Percentiles rank a stretch among this genome's conserved stretches.
phyloP scores from a whole-genome alignment of 2,888 invertebrate species.

The Ormyrus thymus region DNA sequence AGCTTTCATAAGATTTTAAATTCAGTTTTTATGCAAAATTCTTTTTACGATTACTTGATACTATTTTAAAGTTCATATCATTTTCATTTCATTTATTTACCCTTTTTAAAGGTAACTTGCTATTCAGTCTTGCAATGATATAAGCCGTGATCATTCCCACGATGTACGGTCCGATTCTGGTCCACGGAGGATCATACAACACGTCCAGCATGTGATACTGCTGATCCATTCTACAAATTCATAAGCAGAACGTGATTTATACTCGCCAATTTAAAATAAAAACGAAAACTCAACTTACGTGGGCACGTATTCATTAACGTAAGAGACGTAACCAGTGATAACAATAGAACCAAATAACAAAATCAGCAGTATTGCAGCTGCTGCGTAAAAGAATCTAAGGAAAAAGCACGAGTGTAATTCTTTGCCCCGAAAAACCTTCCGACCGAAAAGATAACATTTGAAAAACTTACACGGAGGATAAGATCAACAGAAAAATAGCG shows the following conservation, averaged over 20 bases:
- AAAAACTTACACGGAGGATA: conserved; percentile 74
- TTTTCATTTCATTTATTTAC: conserved; percentile 57
- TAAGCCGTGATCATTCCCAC: conserved; percentile 76
- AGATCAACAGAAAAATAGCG: conserved; percentile 69
- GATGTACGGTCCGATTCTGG: conserved; percentile 71
- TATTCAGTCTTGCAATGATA: conserved; percentile 68
- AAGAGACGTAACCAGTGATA: conserved; percentile 71
- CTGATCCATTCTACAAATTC: conserved; percentile 71
- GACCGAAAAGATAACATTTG: not conserved
- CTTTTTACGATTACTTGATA: too few species aligned
- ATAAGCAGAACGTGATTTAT: not conserved
- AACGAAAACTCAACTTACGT: conserved; percentile 70
- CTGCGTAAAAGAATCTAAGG: conserved; percentile 64
- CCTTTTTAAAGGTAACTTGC: conserved; percentile 62
- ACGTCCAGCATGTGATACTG: conserved; percentile 70
- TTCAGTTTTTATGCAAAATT: too few species aligned
- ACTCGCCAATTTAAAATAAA: not conserved
- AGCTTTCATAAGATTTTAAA: too few species aligned
- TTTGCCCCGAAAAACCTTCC: too few species aligned
- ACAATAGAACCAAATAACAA: conserved; percentile 69
- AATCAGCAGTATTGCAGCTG: conserved; percentile 64
- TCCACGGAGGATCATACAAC: conserved; percentile 74
- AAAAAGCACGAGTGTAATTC: too few species aligned
- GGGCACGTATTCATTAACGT: conserved; percentile 72
- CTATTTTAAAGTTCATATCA: not conserved